These are phyloP conservation scores for Sphecodes monilicornis DNA, from an alignment of 2,888 invertebrate species.

Conservation along the genomic window DNA sequence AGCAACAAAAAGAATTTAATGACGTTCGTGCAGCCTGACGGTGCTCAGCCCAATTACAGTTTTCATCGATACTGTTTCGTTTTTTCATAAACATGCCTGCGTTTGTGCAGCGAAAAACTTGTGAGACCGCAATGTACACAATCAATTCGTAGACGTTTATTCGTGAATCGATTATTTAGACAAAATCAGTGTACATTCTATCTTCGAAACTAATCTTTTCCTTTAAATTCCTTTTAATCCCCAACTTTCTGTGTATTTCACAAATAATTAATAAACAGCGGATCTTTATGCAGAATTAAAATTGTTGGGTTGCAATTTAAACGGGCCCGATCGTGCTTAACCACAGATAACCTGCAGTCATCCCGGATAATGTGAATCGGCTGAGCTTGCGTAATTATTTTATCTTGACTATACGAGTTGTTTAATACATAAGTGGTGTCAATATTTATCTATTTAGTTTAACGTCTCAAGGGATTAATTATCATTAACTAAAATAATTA, in stretches of 20 bases:
- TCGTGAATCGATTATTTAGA: too few species aligned
- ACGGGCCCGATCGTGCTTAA: not conserved
- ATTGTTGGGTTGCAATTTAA: not conserved
- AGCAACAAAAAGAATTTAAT: not conserved
- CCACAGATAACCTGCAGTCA: not conserved
- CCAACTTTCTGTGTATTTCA: too few species aligned
- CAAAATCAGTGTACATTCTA: not conserved
- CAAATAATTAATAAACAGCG: too few species aligned
- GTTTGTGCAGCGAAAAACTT: not conserved
- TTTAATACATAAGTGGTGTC: not conserved
- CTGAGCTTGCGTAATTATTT: not conserved
- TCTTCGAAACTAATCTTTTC: not conserved
- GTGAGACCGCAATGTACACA: too few species aligned
- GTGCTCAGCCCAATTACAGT: not conserved
- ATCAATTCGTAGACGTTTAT: too few species aligned
- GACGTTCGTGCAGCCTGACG: not conserved
- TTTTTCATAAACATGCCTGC: not conserved
- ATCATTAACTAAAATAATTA: not conserved
- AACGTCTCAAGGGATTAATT: not conserved
- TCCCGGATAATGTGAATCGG: not conserved
- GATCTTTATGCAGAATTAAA: not conserved
- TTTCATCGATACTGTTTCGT: not conserved
- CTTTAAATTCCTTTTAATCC: too few species aligned
- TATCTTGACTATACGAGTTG: not conserved
- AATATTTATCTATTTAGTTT: too few species aligned